phyloP scores from a whole-genome alignment of 1,140 invertebrate species.

The Caenorhabditis remanei region DNA sequence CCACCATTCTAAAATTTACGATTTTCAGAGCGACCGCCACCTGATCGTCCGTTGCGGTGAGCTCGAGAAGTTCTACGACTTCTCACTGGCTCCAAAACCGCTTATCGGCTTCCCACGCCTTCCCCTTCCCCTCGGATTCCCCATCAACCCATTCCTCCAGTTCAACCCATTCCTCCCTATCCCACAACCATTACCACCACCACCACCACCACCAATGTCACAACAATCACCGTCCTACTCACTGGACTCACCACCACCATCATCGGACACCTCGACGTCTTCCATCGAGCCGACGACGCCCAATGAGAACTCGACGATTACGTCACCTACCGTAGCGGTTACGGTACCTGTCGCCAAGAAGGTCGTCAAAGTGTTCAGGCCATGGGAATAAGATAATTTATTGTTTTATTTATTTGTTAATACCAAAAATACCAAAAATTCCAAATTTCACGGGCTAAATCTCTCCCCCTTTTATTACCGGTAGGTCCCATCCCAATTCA shows the following conservation, averaged over 20 bases:
- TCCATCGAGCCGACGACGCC: conserved; percentile 6
- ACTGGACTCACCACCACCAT: conserved; percentile 26
- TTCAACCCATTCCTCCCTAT: neutral
- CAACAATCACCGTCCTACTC: neutral
- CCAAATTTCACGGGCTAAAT: no score
- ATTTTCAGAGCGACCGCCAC: conserved; percentile 38
- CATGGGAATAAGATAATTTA: conserved; percentile 12
- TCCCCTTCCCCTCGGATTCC: neutral
- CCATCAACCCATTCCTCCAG: neutral
- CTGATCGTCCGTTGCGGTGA: neutral
- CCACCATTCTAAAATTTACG: neutral
- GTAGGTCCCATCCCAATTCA: no score
- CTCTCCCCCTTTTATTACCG: no score
- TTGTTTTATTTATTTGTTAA: neutral
- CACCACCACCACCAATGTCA: neutral
- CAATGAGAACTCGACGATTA: neutral
- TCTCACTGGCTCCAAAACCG: neutral
- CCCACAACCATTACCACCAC: neutral
- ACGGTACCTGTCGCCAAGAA: neutral
- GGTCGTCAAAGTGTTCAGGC: neutral
- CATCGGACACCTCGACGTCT: conserved; percentile 19
- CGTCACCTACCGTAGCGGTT: neutral
- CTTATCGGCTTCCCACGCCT: conserved; percentile 11
- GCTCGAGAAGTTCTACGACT: conserved; percentile 22
- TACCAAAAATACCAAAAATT: neutral